Percentiles rank a stretch among this genome's conserved stretches.
These are phyloP conservation scores for Urophycis tenuis DNA, from an alignment of 2,797 vertebrate genomes.

Conservation along the genomic window DNA sequence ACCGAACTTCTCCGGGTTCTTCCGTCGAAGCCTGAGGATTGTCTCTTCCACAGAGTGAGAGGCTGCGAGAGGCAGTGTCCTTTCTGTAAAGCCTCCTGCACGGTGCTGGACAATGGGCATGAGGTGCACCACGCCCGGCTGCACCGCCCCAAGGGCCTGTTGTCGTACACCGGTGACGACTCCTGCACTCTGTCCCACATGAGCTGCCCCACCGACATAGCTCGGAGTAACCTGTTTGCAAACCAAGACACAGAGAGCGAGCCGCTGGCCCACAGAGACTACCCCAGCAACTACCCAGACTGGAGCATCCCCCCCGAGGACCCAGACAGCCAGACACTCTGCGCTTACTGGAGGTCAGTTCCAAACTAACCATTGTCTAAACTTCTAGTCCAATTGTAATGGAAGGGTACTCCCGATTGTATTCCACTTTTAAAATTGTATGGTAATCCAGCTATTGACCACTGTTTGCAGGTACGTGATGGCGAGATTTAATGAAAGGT, in stretches of 20 bases:
- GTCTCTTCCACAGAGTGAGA: slow-evolving; percentile 52
- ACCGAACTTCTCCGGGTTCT: slow-evolving; percentile 49
- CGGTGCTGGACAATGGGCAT: slow-evolving; percentile 45
- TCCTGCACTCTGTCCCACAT: slow-evolving; percentile 28
- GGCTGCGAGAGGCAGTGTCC: slow-evolving; percentile 65
- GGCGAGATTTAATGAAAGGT: slow-evolving; percentile 56
- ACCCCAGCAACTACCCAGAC: slow-evolving; percentile 42
- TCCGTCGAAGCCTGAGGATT: slow-evolving; percentile 50
- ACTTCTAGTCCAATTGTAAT: not conserved
- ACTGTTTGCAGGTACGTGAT: slow-evolving; percentile 56
- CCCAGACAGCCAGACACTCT: slow-evolving; percentile 20
- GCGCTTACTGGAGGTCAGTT: slow-evolving; percentile 63
- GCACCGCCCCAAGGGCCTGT: slow-evolving; percentile 61
- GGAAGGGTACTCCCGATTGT: not conserved
- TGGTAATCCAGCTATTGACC: not conserved
- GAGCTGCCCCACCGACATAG: slow-evolving; percentile 32
- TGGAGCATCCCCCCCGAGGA: slow-evolving; percentile 48
- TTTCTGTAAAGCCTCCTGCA: slow-evolving; percentile 63
- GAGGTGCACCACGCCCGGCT: slow-evolving; percentile 52
- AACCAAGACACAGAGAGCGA: slow-evolving; percentile 26
- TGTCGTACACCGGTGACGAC: slow-evolving; percentile 36
- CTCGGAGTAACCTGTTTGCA: slow-evolving; percentile 18
- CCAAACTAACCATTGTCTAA: not conserved
- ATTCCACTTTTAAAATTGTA: slow-evolving; percentile 4
- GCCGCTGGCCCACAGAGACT: slow-evolving; percentile 31